Percentiles rank a stretch among this genome's conserved stretches.
These are phyloP conservation scores for Sipha flava DNA, from an alignment of 1,140 invertebrate species.

Conservation along the genomic window DNA sequence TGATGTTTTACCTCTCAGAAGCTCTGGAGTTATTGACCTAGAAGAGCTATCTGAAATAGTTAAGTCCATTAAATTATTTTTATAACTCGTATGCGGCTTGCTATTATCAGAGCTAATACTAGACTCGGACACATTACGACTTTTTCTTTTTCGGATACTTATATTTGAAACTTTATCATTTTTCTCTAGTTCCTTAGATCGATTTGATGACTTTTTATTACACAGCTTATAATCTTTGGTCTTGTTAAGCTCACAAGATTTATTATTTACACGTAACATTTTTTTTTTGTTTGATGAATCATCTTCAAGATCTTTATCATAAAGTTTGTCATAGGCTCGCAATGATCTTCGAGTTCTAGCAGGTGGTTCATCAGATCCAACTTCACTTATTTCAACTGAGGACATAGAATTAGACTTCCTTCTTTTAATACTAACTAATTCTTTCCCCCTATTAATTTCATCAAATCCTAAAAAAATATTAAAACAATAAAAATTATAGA, in stretches of 20 bases:
- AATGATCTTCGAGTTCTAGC: constrained; percentile 14
- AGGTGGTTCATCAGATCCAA: neutral
- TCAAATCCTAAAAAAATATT: too few relatives aligned
- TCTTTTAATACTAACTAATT: too few relatives aligned
- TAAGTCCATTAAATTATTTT: neutral
- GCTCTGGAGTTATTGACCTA: constrained; percentile 19
- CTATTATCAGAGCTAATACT: constrained; percentile 2
- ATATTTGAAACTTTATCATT: neutral
- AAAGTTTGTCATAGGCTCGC: neutral
- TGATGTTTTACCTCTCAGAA: neutral
- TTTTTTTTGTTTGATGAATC: neutral
- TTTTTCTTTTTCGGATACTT: neutral
- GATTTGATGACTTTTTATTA: neutral
- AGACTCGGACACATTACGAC: constrained; percentile 6
- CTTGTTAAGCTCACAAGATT: neutral
- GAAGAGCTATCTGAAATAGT: neutral
- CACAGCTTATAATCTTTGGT: neutral
- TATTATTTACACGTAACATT: neutral
- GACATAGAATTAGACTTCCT: neutral
- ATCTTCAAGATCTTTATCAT: neutral
- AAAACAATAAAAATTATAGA: too few relatives aligned
- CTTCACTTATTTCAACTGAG: neutral
- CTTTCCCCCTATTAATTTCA: too few relatives aligned
- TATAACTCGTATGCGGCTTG: neutral
- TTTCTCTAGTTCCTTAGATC: neutral